Conservation (phyloP, 2,797 vertebrate species). For the Prionace glauca region DNA sequence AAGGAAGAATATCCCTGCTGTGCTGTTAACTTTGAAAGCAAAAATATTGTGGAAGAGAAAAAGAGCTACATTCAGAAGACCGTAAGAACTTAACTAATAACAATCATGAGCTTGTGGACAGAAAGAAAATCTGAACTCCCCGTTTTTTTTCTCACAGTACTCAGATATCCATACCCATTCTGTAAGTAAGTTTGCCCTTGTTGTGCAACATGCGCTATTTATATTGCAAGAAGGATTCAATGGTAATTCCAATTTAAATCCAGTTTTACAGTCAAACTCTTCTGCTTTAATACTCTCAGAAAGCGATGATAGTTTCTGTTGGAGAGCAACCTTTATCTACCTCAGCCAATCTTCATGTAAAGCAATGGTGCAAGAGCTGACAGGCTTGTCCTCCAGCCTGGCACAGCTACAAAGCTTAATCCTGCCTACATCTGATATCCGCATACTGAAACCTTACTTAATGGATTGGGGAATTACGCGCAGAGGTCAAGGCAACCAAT, state of each 20-base stretch:
- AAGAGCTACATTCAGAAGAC: conserved; percentile 45
- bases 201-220: conserved; percentile 38
- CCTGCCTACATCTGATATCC: not conserved
- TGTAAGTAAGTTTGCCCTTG: conserved; percentile 52
- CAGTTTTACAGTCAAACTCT: not conserved
- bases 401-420: not conserved
- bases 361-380: not conserved
- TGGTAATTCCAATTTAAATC: not conserved
- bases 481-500: not conserved
- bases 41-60: conserved; percentile 2
- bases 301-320: not conserved
- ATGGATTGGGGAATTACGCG: not conserved
- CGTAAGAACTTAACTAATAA: conserved; percentile 65
- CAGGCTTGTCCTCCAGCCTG: not conserved
- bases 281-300: not conserved
- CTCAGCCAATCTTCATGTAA: not conserved
- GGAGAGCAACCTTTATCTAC: not conserved
- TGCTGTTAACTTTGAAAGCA: conserved; percentile 4
- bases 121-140: conserved; percentile 74
- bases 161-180: conserved; percentile 68
- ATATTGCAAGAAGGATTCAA: not conserved
- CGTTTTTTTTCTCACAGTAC: conserved; percentile 93
- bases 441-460: not conserved
- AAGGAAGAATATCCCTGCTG: conserved; percentile 20
- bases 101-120: conserved; percentile 96